Evolutionary conservation across 2,797 vertebrate species (phyloP), one percentile per base, ranked within the genome.

Genomic region (Chromis chromis): DNA sequence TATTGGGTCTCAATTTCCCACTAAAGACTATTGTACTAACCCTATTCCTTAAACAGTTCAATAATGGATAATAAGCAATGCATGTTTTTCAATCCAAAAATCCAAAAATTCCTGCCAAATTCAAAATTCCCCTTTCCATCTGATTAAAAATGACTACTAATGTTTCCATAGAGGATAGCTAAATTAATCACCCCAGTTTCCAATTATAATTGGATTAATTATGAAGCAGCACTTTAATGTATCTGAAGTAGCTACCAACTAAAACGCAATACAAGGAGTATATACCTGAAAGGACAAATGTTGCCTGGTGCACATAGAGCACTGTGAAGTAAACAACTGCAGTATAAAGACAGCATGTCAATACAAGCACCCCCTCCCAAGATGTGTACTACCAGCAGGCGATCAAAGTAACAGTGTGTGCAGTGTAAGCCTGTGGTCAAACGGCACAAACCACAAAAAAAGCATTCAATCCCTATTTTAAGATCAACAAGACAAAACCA

Each of bases 391-490:
- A 19, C 49, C 61, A 71, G 24, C 64, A 69, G 31, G 16, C 50
- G 14, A 58, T 72, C 19, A 27, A 55, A 28, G 17, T 4, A 36
- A n/a, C 3, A 14, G 1, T n/a, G 36, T 50, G 8, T 21, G 24
- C 44, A 17, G 9, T 28, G 6, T 14, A 33, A 70, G 31, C 24
- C 9, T 66, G 8, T 12, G 6, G 46, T 58, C 52, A 69, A 68
- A 76, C 22, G 68, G 11, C 21, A 7, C 16, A 46, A 69, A 65
- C 11, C 44, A 54, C 25, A 63, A 62, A 21, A 39, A 46, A 77
- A 62, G 16, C 21, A 39, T 70, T 40, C n/a, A 6, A 3, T 52
- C 56, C 55, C 11, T 33, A 42, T 46, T 64, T 49, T 46, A 48
- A 7, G 6, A 50, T 70, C 42, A 75, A 61, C 54, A 39, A 65